Conservation (phyloP, 2,113 vertebrate species). For the Gymnocephalus cernua region DNA sequence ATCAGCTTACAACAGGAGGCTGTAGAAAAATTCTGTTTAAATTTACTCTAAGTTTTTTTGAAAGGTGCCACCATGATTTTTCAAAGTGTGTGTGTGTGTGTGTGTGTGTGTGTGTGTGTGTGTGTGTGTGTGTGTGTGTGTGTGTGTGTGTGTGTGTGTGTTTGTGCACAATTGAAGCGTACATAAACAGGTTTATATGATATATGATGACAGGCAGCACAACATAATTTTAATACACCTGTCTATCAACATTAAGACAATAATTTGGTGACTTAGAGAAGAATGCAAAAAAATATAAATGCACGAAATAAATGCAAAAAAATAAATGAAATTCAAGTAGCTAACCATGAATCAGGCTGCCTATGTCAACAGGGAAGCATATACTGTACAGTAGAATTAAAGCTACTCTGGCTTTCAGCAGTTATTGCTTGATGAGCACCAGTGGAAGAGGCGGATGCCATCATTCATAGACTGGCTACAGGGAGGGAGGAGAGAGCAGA, state of each 20-base stretch:
- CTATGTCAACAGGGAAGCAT: neutral
- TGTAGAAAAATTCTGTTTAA: neutral
- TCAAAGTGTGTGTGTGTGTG: neutral
- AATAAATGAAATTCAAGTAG: too few species aligned
- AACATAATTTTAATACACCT: neutral
- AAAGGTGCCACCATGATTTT: neutral
- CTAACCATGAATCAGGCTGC: neutral
- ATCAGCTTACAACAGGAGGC: neutral
- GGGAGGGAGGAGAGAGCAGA: constrained; percentile 36
- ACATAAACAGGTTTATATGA: too few species aligned
- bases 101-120: neutral
- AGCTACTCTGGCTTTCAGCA: neutral
- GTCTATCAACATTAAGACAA: neutral
- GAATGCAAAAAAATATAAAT: too few species aligned
- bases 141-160: neutral
- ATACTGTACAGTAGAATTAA: neutral
- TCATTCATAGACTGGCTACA: constrained; percentile 20
- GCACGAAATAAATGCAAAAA: too few species aligned
- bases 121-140: neutral
- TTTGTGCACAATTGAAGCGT: too few species aligned
- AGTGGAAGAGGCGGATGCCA: neutral
- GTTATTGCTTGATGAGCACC: neutral
- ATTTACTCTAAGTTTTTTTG: neutral
- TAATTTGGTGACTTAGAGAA: neutral
- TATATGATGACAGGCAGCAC: neutral